Evolutionary conservation across 2,113 vertebrate species (phyloP).

Genomic region (Hippocampus mohnikei): DNA sequence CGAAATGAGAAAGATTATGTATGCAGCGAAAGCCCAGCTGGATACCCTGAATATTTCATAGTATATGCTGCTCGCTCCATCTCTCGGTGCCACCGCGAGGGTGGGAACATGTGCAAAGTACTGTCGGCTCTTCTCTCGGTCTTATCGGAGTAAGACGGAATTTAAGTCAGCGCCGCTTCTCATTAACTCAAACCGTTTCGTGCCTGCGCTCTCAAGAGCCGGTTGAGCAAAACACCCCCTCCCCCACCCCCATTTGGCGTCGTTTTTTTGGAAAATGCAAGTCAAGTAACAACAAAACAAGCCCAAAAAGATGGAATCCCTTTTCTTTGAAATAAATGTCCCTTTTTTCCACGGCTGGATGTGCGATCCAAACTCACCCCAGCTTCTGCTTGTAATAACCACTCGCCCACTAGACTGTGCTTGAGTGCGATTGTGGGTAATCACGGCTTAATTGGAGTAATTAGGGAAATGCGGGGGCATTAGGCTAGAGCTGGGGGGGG

Average conservation of each 20-base stretch:
- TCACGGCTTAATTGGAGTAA: slow-evolving; percentile 77
- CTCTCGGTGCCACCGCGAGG: slow-evolving; percentile 61
- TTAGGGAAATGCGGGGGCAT: slow-evolving; percentile 69
- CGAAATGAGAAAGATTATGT: slow-evolving; percentile 75
- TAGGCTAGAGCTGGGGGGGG: slow-evolving; percentile 72
- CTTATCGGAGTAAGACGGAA: slow-evolving; percentile 10
- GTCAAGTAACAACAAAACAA: not conserved
- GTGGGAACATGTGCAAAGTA: slow-evolving; percentile 47
- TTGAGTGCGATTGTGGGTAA: slow-evolving; percentile 72
- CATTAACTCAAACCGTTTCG: slow-evolving; percentile 12
- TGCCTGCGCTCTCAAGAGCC: not conserved
- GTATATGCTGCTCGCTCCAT: slow-evolving; percentile 65
- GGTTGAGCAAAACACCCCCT: slow-evolving; percentile 17
- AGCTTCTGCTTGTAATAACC: slow-evolving; percentile 60
- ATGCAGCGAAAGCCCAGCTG: slow-evolving; percentile 75
- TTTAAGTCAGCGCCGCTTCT: slow-evolving; percentile 29
- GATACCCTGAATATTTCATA: slow-evolving; percentile 76
- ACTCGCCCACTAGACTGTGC: slow-evolving; percentile 60
- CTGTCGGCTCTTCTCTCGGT: not conserved
- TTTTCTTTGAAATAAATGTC: not conserved
- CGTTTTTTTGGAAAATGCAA: not conserved
- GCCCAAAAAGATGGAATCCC: not conserved
- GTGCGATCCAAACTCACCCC: slow-evolving; percentile 42
- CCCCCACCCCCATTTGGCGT: not conserved
- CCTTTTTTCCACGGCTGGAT: slow-evolving; percentile 11